Percentiles rank a stretch among this genome's conserved stretches.
Conservation (phyloP, 2,888 invertebrate species). For the Coenonympha glycerion region DNA sequence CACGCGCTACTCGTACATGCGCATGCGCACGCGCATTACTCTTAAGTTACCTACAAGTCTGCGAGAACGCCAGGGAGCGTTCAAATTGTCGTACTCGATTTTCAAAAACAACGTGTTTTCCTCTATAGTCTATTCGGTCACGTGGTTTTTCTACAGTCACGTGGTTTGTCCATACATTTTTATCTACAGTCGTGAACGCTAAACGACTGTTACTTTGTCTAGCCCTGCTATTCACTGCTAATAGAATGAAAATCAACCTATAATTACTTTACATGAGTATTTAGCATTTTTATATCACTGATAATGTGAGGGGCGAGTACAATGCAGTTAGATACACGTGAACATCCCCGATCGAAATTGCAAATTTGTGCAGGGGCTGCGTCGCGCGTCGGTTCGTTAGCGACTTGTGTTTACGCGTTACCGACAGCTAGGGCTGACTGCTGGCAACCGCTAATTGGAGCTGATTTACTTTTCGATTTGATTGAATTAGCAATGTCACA, state of each 20-base stretch:
- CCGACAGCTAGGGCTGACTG: conserved; percentile 66
- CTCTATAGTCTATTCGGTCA: too few relatives aligned
- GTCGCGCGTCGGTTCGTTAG: conserved; percentile 71
- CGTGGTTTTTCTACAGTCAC: too few relatives aligned
- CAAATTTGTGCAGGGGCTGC: conserved; percentile 74
- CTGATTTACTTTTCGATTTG: conserved; percentile 39
- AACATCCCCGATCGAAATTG: conserved; percentile 72
- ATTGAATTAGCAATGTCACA: conserved; percentile 2
- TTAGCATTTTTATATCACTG: conserved; percentile 43
- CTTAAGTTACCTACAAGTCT: too few relatives aligned
- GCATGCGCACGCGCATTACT: too few relatives aligned
- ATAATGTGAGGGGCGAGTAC: conserved; percentile 35
- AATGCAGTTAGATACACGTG: conserved; percentile 52
- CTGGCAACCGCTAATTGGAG: conserved; percentile 62
- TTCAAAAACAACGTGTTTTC: too few relatives aligned
- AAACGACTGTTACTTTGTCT: too few relatives aligned
- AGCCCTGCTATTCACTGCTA: too few relatives aligned
- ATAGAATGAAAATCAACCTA: not conserved
- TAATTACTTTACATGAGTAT: conserved; percentile 10
- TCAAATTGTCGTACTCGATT: too few relatives aligned
- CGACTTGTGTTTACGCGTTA: conserved; percentile 72
- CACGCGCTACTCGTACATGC: too few relatives aligned
- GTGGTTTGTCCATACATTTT: too few relatives aligned
- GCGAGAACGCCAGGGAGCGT: too few relatives aligned
- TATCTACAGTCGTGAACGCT: too few relatives aligned